Evolutionary conservation across 2,888 invertebrate genomes (phyloP).

Genomic region (Celastrina argiolus): DNA sequence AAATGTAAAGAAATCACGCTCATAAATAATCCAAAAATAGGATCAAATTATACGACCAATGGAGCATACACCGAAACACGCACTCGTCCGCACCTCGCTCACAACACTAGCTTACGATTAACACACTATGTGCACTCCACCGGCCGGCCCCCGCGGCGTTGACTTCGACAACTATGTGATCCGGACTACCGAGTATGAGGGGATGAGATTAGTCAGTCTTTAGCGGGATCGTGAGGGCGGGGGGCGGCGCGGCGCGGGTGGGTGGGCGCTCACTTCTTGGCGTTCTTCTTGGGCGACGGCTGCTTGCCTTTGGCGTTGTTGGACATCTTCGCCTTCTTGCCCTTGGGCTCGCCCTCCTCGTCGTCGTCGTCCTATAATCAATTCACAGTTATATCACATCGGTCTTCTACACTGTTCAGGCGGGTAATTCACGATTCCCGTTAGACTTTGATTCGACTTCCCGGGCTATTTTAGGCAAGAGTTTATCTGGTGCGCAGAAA

Average conservation of each 20-base stretch:
- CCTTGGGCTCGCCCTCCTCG: conserved; percentile 87
- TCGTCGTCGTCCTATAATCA: conserved; percentile 80
- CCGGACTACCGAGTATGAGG: conserved; percentile 4
- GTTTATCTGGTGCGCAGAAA: no score
- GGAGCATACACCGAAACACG: conserved; percentile 48
- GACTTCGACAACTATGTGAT: conserved; percentile 19
- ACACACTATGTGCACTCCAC: conserved; percentile 49
- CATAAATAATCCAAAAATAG: conserved; percentile 41
- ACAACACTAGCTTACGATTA: conserved; percentile 67
- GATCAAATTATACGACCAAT: conserved; percentile 45
- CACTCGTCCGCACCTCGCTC: conserved; percentile 44
- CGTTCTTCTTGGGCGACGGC: conserved; percentile 84
- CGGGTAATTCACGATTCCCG: no score
- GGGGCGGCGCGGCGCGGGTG: conserved; percentile 24
- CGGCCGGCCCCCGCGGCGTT: conserved; percentile 29
- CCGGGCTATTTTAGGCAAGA: no score
- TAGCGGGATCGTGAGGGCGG: conserved; percentile 8
- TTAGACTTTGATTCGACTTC: no score
- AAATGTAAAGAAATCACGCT: conserved; percentile 60
- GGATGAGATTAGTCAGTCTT: conserved; percentile 18
- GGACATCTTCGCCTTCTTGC: conserved; percentile 86
- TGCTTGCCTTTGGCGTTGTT: conserved; percentile 84
- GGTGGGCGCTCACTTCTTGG: conserved; percentile 67
- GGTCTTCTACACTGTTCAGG: no score
- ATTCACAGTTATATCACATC: background rate